Base-by-base conservation (phyloP, 2,888 invertebrate species). In the Chromoteleia sp. region DNA sequence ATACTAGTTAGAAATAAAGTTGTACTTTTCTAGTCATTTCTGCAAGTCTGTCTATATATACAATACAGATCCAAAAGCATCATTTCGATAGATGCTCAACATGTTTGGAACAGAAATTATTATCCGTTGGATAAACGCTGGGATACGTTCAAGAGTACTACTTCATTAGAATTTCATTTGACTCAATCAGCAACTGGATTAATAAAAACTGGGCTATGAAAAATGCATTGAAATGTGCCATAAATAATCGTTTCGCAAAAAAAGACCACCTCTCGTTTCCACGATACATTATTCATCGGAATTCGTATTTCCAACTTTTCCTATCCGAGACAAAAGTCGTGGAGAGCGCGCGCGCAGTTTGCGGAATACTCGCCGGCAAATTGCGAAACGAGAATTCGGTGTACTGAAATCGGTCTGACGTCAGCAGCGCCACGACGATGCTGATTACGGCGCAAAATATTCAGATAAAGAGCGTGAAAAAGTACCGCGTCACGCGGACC, bases 311-410 rank as follows among this genome's bases (percentile, higher is more conserved):
- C 12, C 21, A 25, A 50, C 14, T 50, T 50, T 50, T 50, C 29
- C 50, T 25, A 50, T 29, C 17, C 50, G 29, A 50, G 29, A 50
- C 25, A 50, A 50, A 50, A 50, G 50, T 50, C 12, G 10, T 33
- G 8, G 8, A 10, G 17, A 43, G 17, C 43, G 17, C 43, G 43
- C 15, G 17, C 43, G 17, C 43, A 19, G 29, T 43, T 43, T 43
- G 29, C 29, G 25, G 45, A 58, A 54, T 43, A 15, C 33, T 71
- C 50, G 71, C 12, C 14, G 21, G 25, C 41, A 25, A 25, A 50
- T 73, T 73, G 52, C 61, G 71, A 74, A 63, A 74, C 33, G 54
- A 43, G 56, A 65, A 74, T 74, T 65, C 25, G 56, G 74, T 41
- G 63, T 59, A 33, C 30, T 30, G 19, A 43, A 68, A 39, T 43